Conservation (phyloP, 2,113 vertebrate genomes). For the Scomber japonicus region DNA sequence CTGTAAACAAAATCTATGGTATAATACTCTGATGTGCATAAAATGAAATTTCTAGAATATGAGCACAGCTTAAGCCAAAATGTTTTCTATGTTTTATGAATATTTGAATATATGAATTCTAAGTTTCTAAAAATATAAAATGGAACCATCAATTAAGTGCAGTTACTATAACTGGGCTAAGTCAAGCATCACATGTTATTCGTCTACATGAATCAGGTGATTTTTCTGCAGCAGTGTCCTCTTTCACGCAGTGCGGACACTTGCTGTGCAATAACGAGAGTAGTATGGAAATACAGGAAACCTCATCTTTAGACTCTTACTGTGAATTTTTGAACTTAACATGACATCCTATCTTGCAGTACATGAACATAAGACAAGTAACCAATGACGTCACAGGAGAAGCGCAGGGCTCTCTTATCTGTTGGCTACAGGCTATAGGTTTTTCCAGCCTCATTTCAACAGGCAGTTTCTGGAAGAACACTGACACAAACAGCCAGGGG, state of each 20-base stretch:
- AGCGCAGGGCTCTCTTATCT: constrained; percentile 39
- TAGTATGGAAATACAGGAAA: background rate
- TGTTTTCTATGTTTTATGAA: background rate
- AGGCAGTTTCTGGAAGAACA: constrained; percentile 44
- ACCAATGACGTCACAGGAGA: constrained; percentile 3
- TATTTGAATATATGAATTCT: background rate
- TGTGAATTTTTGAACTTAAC: constrained; percentile 7
- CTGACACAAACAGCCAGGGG: constrained; percentile 59
- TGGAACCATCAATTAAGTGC: background rate
- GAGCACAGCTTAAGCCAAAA: background rate
- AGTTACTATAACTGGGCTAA: background rate
- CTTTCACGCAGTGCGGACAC: background rate
- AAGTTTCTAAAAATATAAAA: background rate
- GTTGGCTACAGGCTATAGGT: constrained; percentile 28
- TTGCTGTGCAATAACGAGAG: constrained; percentile 29
- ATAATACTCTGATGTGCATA: too few relatives aligned
- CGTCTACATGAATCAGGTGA: background rate
- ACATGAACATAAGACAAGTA: background rate
- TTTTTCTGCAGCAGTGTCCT: background rate
- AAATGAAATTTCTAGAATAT: too few relatives aligned
- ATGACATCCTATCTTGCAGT: background rate
- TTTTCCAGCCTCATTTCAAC: constrained; percentile 41
- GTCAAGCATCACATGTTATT: background rate
- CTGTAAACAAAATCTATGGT: too few relatives aligned
- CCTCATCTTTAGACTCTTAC: background rate